Base-by-base conservation (phyloP, 2,888 invertebrate species). In the Emmelina monodactyla region DNA sequence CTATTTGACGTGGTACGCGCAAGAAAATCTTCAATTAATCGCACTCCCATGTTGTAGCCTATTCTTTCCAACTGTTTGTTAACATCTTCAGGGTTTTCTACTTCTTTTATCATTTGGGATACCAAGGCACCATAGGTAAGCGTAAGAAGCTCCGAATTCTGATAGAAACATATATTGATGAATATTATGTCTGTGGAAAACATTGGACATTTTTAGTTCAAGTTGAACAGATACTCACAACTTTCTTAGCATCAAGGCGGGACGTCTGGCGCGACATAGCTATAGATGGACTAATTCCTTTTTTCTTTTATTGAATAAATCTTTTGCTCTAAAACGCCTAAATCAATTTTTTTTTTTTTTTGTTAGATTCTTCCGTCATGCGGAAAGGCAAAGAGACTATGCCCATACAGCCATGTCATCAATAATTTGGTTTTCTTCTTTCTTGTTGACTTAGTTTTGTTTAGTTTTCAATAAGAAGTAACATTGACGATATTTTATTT, bases 1-100 rank as follows among this genome's bases (percentile, higher is more conserved):
- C 97, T 84, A 0, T 90, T 91, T 2, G 92, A 89, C 34, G 89
- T 88, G 13, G 92, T 96, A 49, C 96, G 86, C 1, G 98, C 96
- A 7, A 99, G 79, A 55, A 96, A 99, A 62, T 99, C 99, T 78
- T 99, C 99, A 41, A 99, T 97, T 25, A 99, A 75, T 30, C 99
- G 84, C 34, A 98, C 90, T 9, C 99, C 99, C 87, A 99, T 99
- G 61, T 98, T 99, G 64, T 98, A 99, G 3, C 99, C 99, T 73
- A 95, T 89, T 58, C 94, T 80, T 56, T 97, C 96, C 39, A 97
- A 72, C 58, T 99, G 97, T 57, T 96, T 95, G 64, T 97, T 99
- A 0, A 99, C 97, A 78, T 98, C 97, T 25, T 98, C 97, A 3
- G 94, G 88, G 69, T 93, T 95, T 62, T 99, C 98, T 52, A 91